Evolutionary conservation across 1,140 invertebrate genomes (phyloP), one percentile per base, ranked within the genome.

Genomic region (Muscidifurax raptorellus): DNA sequence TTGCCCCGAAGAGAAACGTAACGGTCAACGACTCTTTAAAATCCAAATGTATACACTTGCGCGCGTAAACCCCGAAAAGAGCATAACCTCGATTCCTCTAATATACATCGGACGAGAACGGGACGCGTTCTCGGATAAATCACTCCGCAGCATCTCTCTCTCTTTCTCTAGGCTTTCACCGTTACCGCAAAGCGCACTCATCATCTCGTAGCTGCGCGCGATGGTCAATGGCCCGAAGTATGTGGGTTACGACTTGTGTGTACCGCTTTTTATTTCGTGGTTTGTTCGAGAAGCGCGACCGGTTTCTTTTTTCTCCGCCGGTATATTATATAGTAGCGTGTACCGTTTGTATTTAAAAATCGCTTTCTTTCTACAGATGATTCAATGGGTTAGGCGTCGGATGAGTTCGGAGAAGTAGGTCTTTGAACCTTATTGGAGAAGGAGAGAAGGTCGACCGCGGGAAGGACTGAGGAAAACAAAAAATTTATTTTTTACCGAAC

Each of bases 171-270:
- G 59, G 47, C 80, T 82, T 82, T 75, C 80, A 47, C 71, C 67
- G 32, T 30, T 75, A 82, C 80, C 80, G 80, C 74, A 75, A 7
- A 10, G 66, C 1, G 27, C 13, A 59, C 15, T 59, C 25, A 22
- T 36, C 44, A n/a, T 74, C 22, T 32, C 27, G 67, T 30, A 32
- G 12, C 15, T 25, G 2, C 25, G n/a, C 67, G 71, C 15, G 3
- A 18, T 83, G 82, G 82, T 78, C 82, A 78, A 77, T 71, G 82
- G 64, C 75, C 82, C 40, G 36, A 67, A 71, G 71, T 83, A 83
- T 83, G 64, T 83, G 82, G 82, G 82, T 83, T 78, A 83, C 27
- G 59, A 15, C 32, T 67, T 69, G 36, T 52, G 25, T 10, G 81
- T 83, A 82, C 81, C 81, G 81, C 76, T 82, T 66, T 59, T 47